These are phyloP conservation scores for Anser brachyrhynchus DNA, from an alignment of 2,113 vertebrate genomes.

Conservation along the genomic window DNA sequence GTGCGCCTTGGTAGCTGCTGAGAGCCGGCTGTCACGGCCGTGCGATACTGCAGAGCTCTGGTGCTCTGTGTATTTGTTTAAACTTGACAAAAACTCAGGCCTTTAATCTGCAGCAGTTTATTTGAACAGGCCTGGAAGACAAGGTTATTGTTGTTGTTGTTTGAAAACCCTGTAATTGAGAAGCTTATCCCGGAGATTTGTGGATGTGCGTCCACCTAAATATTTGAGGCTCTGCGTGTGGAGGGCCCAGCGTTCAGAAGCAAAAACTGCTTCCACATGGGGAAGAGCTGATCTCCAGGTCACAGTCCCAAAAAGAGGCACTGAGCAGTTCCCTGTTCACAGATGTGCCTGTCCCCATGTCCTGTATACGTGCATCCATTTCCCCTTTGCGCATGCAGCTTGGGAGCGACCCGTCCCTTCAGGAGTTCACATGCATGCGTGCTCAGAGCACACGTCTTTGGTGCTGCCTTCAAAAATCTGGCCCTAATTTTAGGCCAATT, in stretches of 20 bases:
- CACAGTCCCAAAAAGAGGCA: background rate
- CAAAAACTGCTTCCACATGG: background rate
- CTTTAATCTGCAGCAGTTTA: conserved; percentile 51
- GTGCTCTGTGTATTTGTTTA: background rate
- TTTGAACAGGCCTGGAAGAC: conserved; percentile 30
- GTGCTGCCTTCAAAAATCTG: conserved; percentile 57
- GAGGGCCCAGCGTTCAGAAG: background rate
- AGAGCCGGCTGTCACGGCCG: background rate
- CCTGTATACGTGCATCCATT: background rate
- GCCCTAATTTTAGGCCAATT: conserved; percentile 64
- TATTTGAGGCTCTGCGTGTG: background rate
- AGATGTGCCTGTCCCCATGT: fast-evolving
- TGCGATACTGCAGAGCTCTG: background rate
- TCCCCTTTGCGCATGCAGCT: background rate
- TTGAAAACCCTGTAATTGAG: conserved; percentile 1
- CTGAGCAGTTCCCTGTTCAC: background rate
- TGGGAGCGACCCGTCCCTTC: background rate
- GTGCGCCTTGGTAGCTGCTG: background rate
- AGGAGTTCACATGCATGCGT: fast-evolving
- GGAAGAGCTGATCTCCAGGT: background rate
- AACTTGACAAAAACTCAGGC: conserved; percentile 36
- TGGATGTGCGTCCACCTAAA: background rate
- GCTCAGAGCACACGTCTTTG: background rate
- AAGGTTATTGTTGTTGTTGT: conserved; percentile 7
- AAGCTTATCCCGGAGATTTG: background rate